These are phyloP conservation scores for Hypena proboscidalis DNA, from an alignment of 2,888 invertebrate genomes.

Conservation along the genomic window DNA sequence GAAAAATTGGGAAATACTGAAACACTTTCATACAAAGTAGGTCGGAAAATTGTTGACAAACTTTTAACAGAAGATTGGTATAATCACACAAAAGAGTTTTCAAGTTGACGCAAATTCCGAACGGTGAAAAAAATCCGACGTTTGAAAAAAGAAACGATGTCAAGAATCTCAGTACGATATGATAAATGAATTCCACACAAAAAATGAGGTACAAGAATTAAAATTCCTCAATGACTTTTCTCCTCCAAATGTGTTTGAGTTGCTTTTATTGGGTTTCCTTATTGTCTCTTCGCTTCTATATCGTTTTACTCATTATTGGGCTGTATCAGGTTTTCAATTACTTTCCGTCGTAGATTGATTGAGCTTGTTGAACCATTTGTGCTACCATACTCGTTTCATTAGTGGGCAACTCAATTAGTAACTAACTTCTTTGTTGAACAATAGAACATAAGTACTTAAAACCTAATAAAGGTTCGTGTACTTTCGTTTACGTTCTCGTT, in stretches of 20 bases:
- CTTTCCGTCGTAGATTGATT: too few relatives aligned
- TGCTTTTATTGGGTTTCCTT: slow-evolving; percentile 1
- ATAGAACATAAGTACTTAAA: too few relatives aligned
- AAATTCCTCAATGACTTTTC: slow-evolving; percentile 16
- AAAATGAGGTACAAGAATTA: slow-evolving; percentile 13
- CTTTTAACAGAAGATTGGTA: slow-evolving; percentile 13
- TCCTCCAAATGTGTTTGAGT: slow-evolving; percentile 2
- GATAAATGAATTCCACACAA: slow-evolving; percentile 23
- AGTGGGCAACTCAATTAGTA: too few relatives aligned
- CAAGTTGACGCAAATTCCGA: slow-evolving; percentile 13
- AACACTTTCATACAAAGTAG: slow-evolving; percentile 15
- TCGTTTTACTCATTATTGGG: slow-evolving; percentile 3
- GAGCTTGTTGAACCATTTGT: too few relatives aligned
- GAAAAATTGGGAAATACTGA: slow-evolving; percentile 9
- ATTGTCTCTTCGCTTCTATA: slow-evolving; percentile 3
- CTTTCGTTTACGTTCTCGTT: too few relatives aligned
- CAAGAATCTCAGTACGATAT: slow-evolving; percentile 27
- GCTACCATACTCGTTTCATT: too few relatives aligned
- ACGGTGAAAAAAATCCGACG: slow-evolving; percentile 19
- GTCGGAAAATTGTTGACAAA: slow-evolving; percentile 15
- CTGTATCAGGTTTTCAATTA: slow-evolving; percentile 3
- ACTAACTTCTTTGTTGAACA: too few relatives aligned
- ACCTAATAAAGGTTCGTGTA: too few relatives aligned
- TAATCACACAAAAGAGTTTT: slow-evolving; percentile 20
- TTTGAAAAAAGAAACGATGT: slow-evolving; percentile 25